Evolutionary conservation across 1,140 invertebrate genomes (phyloP).

Genomic region (Drosophila cardini): DNA sequence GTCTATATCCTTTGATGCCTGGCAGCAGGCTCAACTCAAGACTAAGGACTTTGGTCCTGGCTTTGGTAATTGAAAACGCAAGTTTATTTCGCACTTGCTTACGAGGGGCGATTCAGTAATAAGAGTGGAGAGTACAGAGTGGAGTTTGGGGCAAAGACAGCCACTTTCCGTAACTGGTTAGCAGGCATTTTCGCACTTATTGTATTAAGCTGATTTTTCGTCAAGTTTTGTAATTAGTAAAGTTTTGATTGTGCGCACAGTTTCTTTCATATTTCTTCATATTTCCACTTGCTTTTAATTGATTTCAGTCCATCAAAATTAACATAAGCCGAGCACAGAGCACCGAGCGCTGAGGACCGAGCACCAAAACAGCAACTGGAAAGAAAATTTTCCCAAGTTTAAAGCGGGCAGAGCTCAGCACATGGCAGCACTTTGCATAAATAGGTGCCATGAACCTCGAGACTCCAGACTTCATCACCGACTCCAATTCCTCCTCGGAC

Average conservation of each 20-base stretch:
- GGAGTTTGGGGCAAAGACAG: not conserved
- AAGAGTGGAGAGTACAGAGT: not conserved
- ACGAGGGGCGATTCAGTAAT: not conserved
- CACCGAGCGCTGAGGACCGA: not conserved
- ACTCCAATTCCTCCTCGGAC: too few relatives aligned
- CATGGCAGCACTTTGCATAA: constrained; percentile 74
- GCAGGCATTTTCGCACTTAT: constrained; percentile 65
- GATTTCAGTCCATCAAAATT: constrained; percentile 71
- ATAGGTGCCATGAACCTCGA: constrained; percentile 23
- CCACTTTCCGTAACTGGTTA: constrained; percentile 20
- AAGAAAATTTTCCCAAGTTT: too few relatives aligned
- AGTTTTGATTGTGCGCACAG: constrained; percentile 74
- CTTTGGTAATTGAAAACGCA: constrained; percentile 81
- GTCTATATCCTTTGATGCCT: constrained; percentile 73
- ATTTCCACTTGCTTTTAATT: constrained; percentile 57
- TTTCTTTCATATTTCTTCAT: constrained; percentile 55
- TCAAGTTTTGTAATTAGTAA: constrained; percentile 82
- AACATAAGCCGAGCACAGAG: constrained; percentile 53
- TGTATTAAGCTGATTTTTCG: constrained; percentile 81
- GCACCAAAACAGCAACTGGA: not conserved
- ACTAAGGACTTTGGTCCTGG: constrained; percentile 25
- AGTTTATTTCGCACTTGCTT: constrained; percentile 77
- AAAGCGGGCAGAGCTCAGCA: constrained; percentile 14
- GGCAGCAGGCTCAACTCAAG: constrained; percentile 48
- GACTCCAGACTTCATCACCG: not conserved